phyloP scores from a whole-genome alignment of 1,140 invertebrate species.

The Limonius californicus region DNA sequence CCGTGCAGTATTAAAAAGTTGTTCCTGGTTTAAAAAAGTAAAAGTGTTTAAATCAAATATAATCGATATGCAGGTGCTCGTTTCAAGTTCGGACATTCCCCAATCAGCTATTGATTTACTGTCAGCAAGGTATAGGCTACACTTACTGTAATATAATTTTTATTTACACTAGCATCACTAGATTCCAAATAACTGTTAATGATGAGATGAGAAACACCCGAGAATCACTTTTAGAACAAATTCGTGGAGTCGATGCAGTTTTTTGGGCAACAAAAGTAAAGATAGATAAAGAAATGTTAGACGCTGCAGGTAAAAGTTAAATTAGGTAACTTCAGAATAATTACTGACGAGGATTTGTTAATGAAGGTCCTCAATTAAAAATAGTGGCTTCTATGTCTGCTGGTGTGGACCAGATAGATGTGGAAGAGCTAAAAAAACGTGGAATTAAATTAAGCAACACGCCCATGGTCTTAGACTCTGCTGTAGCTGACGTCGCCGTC shows the following conservation, averaged over 20 bases:
- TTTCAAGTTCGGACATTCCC: background rate
- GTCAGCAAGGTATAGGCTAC: background rate
- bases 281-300: constrained; percentile 40
- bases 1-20: no score
- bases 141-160: no score
- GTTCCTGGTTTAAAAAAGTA: no score
- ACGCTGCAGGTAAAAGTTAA: constrained; percentile 40
- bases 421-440: constrained; percentile 58
- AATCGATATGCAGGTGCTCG: background rate
- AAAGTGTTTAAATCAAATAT: no score
- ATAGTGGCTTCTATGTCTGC: constrained; percentile 52
- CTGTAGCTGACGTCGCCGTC: constrained; percentile 79
- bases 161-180: no score
- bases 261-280: constrained; percentile 33
- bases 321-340: background rate
- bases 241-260: constrained; percentile 38
- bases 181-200: no score
- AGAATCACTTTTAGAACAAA: constrained; percentile 30
- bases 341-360: background rate
- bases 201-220: constrained; percentile 4
- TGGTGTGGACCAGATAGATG: constrained; percentile 70
- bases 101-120: background rate
- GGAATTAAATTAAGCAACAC: constrained; percentile 72
- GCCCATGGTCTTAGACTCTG: constrained; percentile 70
- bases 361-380: constrained; percentile 17